Base-by-base conservation (phyloP, 2,113 vertebrate species). In the Ifrita kowaldi region DNA sequence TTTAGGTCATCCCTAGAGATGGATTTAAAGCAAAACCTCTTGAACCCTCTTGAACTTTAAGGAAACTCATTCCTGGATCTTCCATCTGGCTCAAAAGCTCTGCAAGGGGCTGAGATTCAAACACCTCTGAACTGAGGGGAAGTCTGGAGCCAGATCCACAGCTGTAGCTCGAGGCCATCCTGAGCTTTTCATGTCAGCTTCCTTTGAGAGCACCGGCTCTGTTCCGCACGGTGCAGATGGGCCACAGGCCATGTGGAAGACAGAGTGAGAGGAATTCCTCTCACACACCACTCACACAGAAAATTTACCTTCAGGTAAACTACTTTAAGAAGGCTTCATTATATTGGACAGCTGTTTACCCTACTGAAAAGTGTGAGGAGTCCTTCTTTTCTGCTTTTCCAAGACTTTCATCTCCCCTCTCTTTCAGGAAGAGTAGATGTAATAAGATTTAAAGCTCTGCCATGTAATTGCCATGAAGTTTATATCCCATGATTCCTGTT, bases 41-140 rank as follows among this genome's bases (percentile, higher is more conserved):
- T 92, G 92, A 96, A 96, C 92, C 60, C 83, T 96, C 85, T 94
- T 96, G 93, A 96, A 97, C 93, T 95, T 93, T 90, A 94, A 91
- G 92, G 79, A 94, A 95, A 90, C 35, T 93, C 63, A 62, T 89
- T 96, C 93, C 95, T 92, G 85, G 73, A 55, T 86, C 95, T 96
- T 96, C 92, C 83, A 75, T 93, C 83, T 96, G 75, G 70, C 87
- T 97, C 71, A 93, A 93, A 96, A 87, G 92, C 90, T 94, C 92
- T 2, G 3, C 82, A 70, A 95, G 92, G 60, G 68, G 24, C 79
- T 95, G 86, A 90, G 83, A 92, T 88, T 94, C 95, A 96, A 93
- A 91, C 85, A 92, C 71, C 67, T 94, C 93, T 93, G 93, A 92
- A 90, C 90, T 74, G 64, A 70, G 63, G 68, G 71, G 86, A 94